phyloP scores from a whole-genome alignment of 2,113 vertebrate genomes.

The Coryphaenoides rupestris region DNA sequence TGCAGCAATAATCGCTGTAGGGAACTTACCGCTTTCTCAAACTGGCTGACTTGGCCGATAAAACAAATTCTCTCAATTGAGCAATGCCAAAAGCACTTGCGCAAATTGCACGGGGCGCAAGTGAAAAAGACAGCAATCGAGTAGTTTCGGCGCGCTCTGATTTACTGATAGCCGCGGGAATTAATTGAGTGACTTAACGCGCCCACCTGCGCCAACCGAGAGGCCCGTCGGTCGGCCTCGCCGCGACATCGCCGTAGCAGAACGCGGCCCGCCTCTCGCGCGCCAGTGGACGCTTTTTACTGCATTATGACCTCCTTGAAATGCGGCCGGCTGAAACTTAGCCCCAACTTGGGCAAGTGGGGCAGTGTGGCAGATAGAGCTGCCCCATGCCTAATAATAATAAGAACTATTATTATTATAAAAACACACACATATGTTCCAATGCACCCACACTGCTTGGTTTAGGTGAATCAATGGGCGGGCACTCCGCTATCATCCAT shows the following conservation, averaged over 20 bases:
- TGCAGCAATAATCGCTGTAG: slow-evolving; percentile 68
- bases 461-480: slow-evolving; percentile 24
- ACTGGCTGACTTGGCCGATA: slow-evolving; percentile 61
- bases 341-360: slow-evolving; percentile 49
- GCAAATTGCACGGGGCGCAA: slow-evolving; percentile 36
- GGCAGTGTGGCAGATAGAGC: slow-evolving; percentile 45
- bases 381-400: slow-evolving; percentile 52
- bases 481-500: slow-evolving; percentile 28
- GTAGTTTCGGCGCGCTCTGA: slow-evolving; percentile 18
- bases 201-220: slow-evolving; percentile 14
- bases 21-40: slow-evolving; percentile 61
- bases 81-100: slow-evolving; percentile 44
- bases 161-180: slow-evolving; percentile 13
- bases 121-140: slow-evolving; percentile 28
- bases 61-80: slow-evolving; percentile 52
- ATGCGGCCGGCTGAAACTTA: slow-evolving; percentile 61
- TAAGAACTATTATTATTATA: too few relatives aligned
- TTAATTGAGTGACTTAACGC: background rate
- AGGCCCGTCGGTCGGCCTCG: slow-evolving; percentile 24
- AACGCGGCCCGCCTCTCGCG: slow-evolving; percentile 55
- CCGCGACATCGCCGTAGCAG: slow-evolving; percentile 35
- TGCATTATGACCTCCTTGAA: slow-evolving; percentile 64
- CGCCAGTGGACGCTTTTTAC: slow-evolving; percentile 53
- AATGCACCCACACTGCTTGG: slow-evolving; percentile 39
- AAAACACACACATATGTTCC: too few relatives aligned